These are phyloP conservation scores for Nothocercus nigrocapillus DNA, from an alignment of 2,113 vertebrate genomes.

Conservation along the genomic window DNA sequence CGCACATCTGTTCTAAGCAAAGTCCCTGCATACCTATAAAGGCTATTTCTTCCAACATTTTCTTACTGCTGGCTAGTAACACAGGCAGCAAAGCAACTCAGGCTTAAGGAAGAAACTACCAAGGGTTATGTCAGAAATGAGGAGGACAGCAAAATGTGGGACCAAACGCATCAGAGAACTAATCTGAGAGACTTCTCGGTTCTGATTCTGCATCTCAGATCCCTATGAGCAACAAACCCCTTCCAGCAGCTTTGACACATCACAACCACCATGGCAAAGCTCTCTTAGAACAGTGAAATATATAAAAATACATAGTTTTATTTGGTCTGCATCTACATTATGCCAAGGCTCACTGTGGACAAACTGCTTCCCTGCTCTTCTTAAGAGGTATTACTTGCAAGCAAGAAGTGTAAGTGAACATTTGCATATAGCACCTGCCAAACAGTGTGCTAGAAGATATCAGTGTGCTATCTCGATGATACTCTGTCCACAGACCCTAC, in stretches of 20 bases:
- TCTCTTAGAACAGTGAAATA: background rate
- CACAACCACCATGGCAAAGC: background rate
- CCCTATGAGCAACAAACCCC: background rate
- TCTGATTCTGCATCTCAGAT: background rate
- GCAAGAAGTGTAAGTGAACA: background rate
- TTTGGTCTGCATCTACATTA: background rate
- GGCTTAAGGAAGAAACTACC: background rate
- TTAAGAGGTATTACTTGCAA: background rate
- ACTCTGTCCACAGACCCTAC: background rate
- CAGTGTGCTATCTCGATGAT: background rate
- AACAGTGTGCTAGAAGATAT: no score
- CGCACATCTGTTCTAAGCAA: background rate
- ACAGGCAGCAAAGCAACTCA: background rate
- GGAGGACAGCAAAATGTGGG: background rate
- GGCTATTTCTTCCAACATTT: background rate
- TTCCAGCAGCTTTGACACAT: background rate
- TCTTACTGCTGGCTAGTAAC: background rate
- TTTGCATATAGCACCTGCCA: background rate
- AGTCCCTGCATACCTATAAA: background rate
- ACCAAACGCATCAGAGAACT: background rate
- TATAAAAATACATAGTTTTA: no score
- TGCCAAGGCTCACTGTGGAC: background rate
- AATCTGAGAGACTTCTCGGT: background rate
- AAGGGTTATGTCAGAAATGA: background rate
- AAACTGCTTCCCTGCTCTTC: background rate